Conservation (phyloP, 1,140 invertebrate species). For the Hyles euphorbiae region DNA sequence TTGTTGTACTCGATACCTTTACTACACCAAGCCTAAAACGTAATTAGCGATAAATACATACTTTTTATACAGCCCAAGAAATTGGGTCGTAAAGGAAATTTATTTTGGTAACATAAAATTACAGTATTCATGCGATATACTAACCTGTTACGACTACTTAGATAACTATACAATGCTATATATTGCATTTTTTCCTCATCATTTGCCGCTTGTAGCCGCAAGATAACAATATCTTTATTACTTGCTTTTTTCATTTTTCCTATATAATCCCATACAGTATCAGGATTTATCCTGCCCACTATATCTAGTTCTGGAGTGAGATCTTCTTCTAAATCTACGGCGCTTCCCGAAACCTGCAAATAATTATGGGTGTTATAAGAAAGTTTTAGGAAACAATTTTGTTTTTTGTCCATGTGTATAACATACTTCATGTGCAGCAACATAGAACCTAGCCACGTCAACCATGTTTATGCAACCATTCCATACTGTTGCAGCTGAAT, state of each 20-base stretch:
- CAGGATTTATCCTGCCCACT: slow-evolving; percentile 92
- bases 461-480: slow-evolving; percentile 92
- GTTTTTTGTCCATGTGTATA: slow-evolving; percentile 1
- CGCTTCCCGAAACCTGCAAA: slow-evolving; percentile 79
- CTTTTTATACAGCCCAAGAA: neutral
- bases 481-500: slow-evolving; percentile 81
- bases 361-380: neutral
- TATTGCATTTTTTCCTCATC: slow-evolving; percentile 91
- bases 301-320: slow-evolving; percentile 89
- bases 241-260: slow-evolving; percentile 91
- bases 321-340: slow-evolving; percentile 81
- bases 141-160: slow-evolving; percentile 86
- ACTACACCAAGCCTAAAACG: slow-evolving; percentile 77
- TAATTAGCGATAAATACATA: no score
- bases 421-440: slow-evolving; percentile 86
- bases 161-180: slow-evolving; percentile 91
- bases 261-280: slow-evolving; percentile 96
- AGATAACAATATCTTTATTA: slow-evolving; percentile 91
- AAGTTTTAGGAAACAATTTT: neutral
- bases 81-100: neutral
- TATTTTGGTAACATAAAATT: no score
- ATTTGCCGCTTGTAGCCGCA: slow-evolving; percentile 86
- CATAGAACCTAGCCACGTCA: slow-evolving; percentile 92
- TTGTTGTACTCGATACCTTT: slow-evolving; percentile 78
- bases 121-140: slow-evolving; percentile 18